These are phyloP conservation scores for Paedocypris micromegethes DNA, from an alignment of 2,797 vertebrate genomes.

Conservation along the genomic window DNA sequence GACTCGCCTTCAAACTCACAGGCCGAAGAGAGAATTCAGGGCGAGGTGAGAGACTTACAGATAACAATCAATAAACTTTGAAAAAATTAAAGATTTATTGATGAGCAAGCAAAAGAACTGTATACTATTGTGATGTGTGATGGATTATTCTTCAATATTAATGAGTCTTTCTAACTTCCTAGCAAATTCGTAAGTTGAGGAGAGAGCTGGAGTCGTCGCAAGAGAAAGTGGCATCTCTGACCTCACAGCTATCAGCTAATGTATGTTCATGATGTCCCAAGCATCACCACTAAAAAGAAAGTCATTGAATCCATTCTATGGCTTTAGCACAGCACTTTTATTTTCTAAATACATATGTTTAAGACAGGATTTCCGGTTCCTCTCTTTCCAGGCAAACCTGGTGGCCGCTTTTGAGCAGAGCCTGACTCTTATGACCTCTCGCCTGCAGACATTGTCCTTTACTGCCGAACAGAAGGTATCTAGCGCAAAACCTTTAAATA, in stretches of 20 bases:
- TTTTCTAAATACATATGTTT: no score
- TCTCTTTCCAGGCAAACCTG: constrained; percentile 80
- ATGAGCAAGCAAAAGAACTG: no score
- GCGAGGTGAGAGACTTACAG: constrained; percentile 67
- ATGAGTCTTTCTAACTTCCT: constrained; percentile 33
- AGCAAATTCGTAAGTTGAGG: constrained; percentile 96
- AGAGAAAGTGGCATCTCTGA: constrained; percentile 91
- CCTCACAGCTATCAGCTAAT: constrained; percentile 87
- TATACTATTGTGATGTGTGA: no score
- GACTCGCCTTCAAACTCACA: constrained; percentile 59
- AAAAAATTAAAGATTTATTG: no score
- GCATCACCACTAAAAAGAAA: no score
- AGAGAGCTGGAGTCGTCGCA: constrained; percentile 92
- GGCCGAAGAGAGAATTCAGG: constrained; percentile 85
- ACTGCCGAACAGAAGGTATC: constrained; percentile 90
- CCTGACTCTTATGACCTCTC: constrained; percentile 87
- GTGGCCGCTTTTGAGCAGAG: constrained; percentile 97
- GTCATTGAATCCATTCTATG: no score
- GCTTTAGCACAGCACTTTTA: no score
- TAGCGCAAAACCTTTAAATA: neutral
- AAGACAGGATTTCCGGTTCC: no score
- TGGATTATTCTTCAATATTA: constrained; percentile 1
- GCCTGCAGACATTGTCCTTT: constrained; percentile 82
- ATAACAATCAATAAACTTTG: no score
- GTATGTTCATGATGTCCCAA: constrained; percentile 63